A percentile compares a stretch with the other conserved stretches of the same genome.
Evolutionary conservation across 2,113 vertebrate species (phyloP).

Genomic region (Oplegnathus fasciatus): DNA sequence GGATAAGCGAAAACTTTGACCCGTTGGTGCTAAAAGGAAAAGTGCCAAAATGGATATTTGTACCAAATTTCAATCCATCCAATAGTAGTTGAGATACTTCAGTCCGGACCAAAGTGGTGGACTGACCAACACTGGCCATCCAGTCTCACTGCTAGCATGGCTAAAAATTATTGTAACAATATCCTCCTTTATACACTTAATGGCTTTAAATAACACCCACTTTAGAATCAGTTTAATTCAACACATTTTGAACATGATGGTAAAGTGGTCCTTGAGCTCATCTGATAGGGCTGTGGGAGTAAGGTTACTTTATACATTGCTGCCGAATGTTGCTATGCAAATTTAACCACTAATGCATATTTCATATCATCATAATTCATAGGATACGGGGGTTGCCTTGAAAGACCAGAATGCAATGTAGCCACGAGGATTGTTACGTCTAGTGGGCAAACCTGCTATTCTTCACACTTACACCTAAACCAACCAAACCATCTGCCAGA

Average conservation of each 20-base stretch:
- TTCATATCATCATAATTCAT: conserved; percentile 1
- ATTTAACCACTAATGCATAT: conserved; percentile 10
- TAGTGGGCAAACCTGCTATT: background rate
- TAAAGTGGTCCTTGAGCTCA: background rate
- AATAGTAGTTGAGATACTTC: background rate
- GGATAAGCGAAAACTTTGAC: background rate
- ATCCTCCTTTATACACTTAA: background rate
- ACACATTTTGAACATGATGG: background rate
- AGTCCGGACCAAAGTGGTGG: background rate
- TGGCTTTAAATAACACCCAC: background rate
- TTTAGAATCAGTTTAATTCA: background rate
- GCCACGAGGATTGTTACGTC: background rate
- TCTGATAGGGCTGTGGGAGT: background rate
- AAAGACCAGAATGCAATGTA: conserved; percentile 6
- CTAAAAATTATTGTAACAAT: background rate
- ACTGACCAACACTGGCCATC: background rate
- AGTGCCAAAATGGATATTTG: background rate
- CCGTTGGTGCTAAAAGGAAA: background rate
- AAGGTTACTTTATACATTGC: background rate
- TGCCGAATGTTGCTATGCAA: background rate
- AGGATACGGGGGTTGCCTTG: background rate
- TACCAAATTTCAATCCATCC: background rate
- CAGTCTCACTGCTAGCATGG: background rate
- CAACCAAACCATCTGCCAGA: background rate
- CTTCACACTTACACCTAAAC: background rate